Evolutionary conservation across 1,140 invertebrate genomes (phyloP).

Genomic region (Drosophila teissieri): DNA sequence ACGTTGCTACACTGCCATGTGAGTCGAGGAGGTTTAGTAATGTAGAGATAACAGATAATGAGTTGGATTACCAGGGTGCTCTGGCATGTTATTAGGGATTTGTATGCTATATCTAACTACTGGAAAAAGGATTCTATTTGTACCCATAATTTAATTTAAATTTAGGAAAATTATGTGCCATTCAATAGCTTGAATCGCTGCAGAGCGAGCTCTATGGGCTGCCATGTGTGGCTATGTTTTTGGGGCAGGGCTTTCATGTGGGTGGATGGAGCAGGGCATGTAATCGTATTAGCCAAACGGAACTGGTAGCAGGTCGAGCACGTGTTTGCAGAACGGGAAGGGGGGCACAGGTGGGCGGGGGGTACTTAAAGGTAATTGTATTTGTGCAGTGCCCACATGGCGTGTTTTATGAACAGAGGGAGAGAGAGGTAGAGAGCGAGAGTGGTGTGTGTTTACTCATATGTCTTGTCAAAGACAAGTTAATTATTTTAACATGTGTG

Average conservation of each 20-base stretch:
- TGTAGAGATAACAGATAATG: too few relatives aligned
- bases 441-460: constrained; percentile 71
- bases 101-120: too few relatives aligned
- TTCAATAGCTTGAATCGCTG: too few relatives aligned
- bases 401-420: constrained; percentile 47
- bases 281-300: constrained; percentile 76
- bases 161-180: too few relatives aligned
- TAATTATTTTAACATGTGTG: constrained; percentile 75
- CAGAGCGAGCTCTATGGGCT: too few relatives aligned
- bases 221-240: constrained; percentile 8
- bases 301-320: constrained; percentile 67
- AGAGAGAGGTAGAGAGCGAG: constrained; percentile 11
- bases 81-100: too few relatives aligned
- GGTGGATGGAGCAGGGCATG: constrained; percentile 30
- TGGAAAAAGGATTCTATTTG: too few relatives aligned
- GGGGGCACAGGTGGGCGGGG: constrained; percentile 5
- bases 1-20: constrained; percentile 18
- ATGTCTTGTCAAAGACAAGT: constrained; percentile 80
- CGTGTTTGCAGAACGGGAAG: constrained; percentile 30
- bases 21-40: too few relatives aligned
- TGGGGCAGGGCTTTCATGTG: constrained; percentile 5
- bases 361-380: constrained; percentile 75
- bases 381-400: constrained; percentile 66
- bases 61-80: too few relatives aligned
- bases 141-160: too few relatives aligned